Percentiles rank a stretch among this genome's conserved stretches.
Conservation (phyloP, 2,797 vertebrate genomes). For the Menidia menidia region DNA sequence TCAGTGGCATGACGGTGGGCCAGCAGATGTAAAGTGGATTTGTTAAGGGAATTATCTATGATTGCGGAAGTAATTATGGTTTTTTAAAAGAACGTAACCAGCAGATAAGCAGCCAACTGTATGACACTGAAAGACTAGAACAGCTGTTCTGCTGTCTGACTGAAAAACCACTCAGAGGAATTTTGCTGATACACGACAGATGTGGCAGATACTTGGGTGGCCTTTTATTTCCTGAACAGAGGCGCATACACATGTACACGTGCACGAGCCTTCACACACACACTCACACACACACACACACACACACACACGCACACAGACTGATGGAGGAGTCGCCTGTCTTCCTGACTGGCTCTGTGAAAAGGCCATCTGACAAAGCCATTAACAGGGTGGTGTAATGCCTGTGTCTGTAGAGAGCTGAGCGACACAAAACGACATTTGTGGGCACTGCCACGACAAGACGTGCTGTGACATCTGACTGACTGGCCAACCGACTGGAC, state of each 20-base stretch:
- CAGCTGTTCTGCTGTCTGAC: constrained; percentile 41
- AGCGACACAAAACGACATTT: constrained; percentile 77
- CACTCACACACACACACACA: constrained; percentile 33
- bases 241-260: constrained; percentile 45
- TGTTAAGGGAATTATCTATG: constrained; percentile 2
- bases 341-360: constrained; percentile 73
- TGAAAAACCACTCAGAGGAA: constrained; percentile 47
- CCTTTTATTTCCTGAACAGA: constrained; percentile 71
- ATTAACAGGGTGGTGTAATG: constrained; percentile 80
- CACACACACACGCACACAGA: constrained; percentile 36
- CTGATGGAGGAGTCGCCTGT: constrained; percentile 67
- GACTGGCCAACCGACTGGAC: constrained; percentile 42
- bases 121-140: constrained; percentile 57
- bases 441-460: constrained; percentile 71
- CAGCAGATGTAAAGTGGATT: not conserved
- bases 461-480: constrained; percentile 57
- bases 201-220: constrained; percentile 57
- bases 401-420: constrained; percentile 70
- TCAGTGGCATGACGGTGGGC: not conserved
- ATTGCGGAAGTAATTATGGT: not conserved
- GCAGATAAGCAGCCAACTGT: constrained; percentile 27
- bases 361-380: constrained; percentile 83
- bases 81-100: constrained; percentile 3
- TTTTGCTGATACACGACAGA: constrained; percentile 56
- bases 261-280: constrained; percentile 13